Evolutionary conservation across 2,797 vertebrate species (phyloP), one percentile per base, ranked within the genome.

Genomic region (Austrolebias charrua): DNA sequence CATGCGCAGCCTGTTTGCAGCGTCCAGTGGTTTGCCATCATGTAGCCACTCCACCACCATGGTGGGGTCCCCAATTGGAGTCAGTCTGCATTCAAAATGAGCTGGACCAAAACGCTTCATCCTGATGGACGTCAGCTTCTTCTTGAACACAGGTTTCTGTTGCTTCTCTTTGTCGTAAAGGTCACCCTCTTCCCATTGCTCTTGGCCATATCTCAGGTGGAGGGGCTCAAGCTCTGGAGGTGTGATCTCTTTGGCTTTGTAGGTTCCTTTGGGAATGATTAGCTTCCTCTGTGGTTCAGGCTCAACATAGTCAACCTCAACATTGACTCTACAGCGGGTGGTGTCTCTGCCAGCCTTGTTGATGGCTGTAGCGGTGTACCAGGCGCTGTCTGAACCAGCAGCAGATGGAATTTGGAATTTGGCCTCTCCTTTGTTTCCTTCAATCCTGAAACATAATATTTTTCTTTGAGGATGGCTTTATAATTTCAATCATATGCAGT

Each of bases 151-250:
- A 0, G 98, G 96, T 66, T 98, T 99, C 86, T 99, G 98, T 64
- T 98, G 97, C 73, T 98, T 99, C 80, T 99, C 97, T 82, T 98
- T 99, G 87, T 99, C 98, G 10, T 98, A 99, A 18, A 99, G 95
- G 81, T 99, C 98, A 10, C 96, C 96, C 73, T 99, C 98, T 77
- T 99, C 97, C 98, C 98, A 99, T 33, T 99, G 98, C 31, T 99
- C 98, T 63, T 98, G 98, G 19, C 98, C 97, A 42, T 99, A 99
- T 51, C 97, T 93, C 55, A 96, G 80, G 73, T 98, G 97, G 59
- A 99, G 93, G 4, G 98, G 98, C 75, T 99, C 98, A 71, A 99
- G 52, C 71, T 99, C 96, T 1, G 98, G 98, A 58, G 97, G 91
- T 35, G 95, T 91, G 7, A 99, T 97, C 48, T 99, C 98, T 76